Evolutionary conservation across 2,888 invertebrate genomes (phyloP), one percentile per base, ranked within the genome.

Genomic region (Empis livida): DNA sequence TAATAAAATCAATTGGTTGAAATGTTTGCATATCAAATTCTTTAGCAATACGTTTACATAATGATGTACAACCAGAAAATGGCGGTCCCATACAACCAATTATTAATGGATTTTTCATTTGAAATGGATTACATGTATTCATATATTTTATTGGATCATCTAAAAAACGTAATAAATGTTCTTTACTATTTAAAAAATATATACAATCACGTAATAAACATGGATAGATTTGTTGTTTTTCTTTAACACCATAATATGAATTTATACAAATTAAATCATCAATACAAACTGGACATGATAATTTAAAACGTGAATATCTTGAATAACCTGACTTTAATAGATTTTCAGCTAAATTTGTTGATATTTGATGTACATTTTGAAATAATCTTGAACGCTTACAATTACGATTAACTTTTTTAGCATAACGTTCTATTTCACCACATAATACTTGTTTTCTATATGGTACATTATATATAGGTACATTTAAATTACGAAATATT

Each of bases 241-340:
- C 37, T 35, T 32, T 16, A 13, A 45, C 39, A 11, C 51, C 53
- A 8, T 47, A 20, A 17, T 44, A 38, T 3, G 11, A 16, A 30
- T 51, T 51, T 2, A 51, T 5, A 1, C 47, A 47, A 39, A 51
- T 46, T 14, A 52, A 11, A 44, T 75, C 71, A 56, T 61, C 71
- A 43, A 78, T 65, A 56, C 77, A 74, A 1, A 83, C 80, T 1
- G 83, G 83, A 59, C 82, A 82, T 56, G 75, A 72, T 46, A 74
- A 71, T 17, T 77, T 73, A 61, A 80, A 82, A 54, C 74, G 73
- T 59, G 82, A 82, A 16, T 76, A 59, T 51, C 80, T 75, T 59
- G 68, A 78, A 60, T 76, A 77, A 5, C 82, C 82, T 51, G 67
- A 67, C 3, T 66, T 59, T 35, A 82, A 56, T 40, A 82, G 63